Evolutionary conservation across 2,797 vertebrate genomes (phyloP).

Genomic region (Prionace glauca): DNA sequence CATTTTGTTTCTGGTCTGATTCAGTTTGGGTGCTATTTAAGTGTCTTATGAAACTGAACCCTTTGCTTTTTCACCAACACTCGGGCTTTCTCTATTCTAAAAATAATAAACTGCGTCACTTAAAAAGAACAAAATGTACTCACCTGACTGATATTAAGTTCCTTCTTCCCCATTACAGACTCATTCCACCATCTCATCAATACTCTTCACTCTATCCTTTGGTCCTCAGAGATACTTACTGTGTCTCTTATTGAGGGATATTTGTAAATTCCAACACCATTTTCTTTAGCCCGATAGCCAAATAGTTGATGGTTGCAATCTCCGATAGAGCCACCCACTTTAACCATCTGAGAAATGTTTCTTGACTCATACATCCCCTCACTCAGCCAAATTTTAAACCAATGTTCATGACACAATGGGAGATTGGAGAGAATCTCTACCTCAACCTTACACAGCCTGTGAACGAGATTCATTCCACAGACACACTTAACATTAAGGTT

Average conservation of each 20-base stretch:
- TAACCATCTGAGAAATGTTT: background rate
- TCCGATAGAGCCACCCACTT: too few relatives aligned
- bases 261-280: too few relatives aligned
- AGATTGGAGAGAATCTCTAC: too few relatives aligned
- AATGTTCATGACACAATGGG: background rate
- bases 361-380: background rate
- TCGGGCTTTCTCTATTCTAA: background rate
- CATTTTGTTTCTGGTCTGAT: background rate
- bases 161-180: background rate
- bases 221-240: too few relatives aligned
- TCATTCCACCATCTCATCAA: background rate
- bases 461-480: too few relatives aligned
- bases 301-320: too few relatives aligned
- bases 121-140: too few relatives aligned
- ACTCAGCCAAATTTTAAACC: background rate
- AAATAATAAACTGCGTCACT: background rate
- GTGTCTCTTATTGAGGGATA: too few relatives aligned
- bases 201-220: background rate
- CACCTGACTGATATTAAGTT: too few relatives aligned
- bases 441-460: too few relatives aligned
- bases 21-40: background rate
- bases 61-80: background rate
- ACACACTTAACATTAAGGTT: too few relatives aligned
- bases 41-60: background rate
- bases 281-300: too few relatives aligned